Percentiles rank a stretch among this genome's conserved stretches.
Conservation (phyloP, 2,113 vertebrate species). For the Pantherophis guttatus region DNA sequence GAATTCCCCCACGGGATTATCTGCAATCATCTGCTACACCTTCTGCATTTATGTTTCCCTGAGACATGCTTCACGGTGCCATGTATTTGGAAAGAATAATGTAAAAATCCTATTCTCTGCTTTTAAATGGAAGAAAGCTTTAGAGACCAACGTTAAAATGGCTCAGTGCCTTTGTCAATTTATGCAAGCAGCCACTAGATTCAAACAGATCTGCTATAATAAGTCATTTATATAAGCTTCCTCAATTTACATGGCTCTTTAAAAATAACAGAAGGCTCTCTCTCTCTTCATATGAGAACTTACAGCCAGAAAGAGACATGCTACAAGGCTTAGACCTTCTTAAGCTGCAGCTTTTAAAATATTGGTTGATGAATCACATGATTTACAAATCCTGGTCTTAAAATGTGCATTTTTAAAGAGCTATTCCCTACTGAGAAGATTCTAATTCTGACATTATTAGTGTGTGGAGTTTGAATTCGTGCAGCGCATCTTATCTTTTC, state of each 20-base stretch:
- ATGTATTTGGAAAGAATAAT: not conserved
- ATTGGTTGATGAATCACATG: not conserved
- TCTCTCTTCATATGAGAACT: not conserved
- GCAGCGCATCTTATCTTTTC: not conserved
- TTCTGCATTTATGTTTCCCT: not conserved
- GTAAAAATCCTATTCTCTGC: not conserved
- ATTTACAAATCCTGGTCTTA: not conserved
- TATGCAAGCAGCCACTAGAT: not conserved
- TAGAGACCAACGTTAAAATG: not conserved
- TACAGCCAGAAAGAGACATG: not conserved
- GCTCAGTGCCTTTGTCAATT: not conserved
- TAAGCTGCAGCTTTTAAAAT: not conserved
- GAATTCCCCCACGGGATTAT: not conserved
- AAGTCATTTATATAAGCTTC: not conserved
- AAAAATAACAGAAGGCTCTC: not conserved
- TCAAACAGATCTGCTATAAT: not conserved
- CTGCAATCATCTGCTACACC: not conserved
- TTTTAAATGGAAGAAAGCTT: rapidly evolving
- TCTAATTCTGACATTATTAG: not conserved
- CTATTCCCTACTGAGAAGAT: not conserved
- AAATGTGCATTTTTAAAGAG: not conserved
- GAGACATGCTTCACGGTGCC: not conserved
- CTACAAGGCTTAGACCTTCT: not conserved
- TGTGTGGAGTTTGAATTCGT: not conserved
- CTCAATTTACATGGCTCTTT: not conserved